A percentile compares a stretch with the other conserved stretches of the same genome.
These are phyloP conservation scores for Sarcoramphus papa DNA, from an alignment of 2,797 vertebrate genomes.

Conservation along the genomic window DNA sequence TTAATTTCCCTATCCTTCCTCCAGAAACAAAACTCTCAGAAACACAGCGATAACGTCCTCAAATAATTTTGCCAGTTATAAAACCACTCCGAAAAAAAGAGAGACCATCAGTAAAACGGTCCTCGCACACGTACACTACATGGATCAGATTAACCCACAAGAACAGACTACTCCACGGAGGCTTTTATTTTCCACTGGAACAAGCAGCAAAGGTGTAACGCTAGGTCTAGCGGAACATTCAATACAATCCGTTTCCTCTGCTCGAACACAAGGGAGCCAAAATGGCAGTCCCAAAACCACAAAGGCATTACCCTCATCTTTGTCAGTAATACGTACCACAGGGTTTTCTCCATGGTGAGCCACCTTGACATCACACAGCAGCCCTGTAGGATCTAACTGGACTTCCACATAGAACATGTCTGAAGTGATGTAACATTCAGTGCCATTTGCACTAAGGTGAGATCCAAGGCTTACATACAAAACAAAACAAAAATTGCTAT, in stretches of 20 bases:
- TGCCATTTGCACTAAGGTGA: conserved; percentile 92
- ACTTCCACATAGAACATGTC: conserved; percentile 99
- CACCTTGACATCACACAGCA: conserved; percentile 96
- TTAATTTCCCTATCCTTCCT: neutral
- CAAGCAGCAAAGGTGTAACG: rapidly evolving
- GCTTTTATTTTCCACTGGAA: neutral
- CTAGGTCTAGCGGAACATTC: neutral
- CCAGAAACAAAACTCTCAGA: neutral
- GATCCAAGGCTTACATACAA: conserved; percentile 79
- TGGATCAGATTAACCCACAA: neutral
- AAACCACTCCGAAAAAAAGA: neutral
- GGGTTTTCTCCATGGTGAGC: conserved; percentile 98
- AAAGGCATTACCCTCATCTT: neutral
- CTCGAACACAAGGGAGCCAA: neutral
- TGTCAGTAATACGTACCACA: conserved; percentile 79
- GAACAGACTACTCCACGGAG: rapidly evolving
- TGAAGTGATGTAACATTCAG: conserved; percentile 97
- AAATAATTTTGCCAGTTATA: neutral
- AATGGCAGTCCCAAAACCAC: neutral
- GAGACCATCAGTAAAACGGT: too few relatives aligned
- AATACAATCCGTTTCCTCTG: neutral
- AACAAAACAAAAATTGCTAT: conserved; percentile 38
- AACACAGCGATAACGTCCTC: neutral
- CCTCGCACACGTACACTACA: neutral
- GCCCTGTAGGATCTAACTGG: conserved; percentile 88